Percentiles rank a stretch among this genome's conserved stretches.
Evolutionary conservation across 2,113 vertebrate genomes (phyloP).

Genomic region (Antechinus flavipes): DNA sequence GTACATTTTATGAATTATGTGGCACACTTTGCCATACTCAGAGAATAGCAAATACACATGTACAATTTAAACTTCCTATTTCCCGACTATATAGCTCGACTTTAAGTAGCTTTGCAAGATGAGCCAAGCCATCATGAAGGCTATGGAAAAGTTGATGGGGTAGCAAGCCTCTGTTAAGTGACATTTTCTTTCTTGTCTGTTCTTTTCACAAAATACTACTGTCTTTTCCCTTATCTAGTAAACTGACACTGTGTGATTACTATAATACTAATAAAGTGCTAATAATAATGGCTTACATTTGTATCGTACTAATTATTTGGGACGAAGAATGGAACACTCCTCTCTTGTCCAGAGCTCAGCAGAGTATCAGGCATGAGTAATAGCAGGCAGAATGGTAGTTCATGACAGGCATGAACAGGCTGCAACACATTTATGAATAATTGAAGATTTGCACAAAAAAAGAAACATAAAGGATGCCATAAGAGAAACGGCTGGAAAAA

Average conservation of each 20-base stretch:
- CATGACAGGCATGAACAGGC: background rate
- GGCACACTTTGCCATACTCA: conserved; percentile 33
- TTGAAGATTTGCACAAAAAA: background rate
- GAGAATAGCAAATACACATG: background rate
- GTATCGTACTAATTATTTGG: background rate
- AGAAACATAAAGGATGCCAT: background rate
- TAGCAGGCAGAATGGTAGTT: background rate
- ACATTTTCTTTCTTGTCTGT: background rate
- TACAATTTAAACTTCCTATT: conserved; percentile 43
- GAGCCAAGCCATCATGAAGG: conserved; percentile 38
- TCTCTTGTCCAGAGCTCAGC: background rate
- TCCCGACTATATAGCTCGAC: background rate
- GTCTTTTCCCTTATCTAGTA: background rate
- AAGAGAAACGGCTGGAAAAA: background rate
- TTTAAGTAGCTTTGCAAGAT: conserved; percentile 44
- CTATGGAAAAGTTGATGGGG: background rate
- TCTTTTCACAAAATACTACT: conserved; percentile 8
- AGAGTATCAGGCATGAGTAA: background rate
- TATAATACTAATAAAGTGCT: background rate
- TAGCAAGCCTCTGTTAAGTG: background rate
- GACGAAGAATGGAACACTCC: background rate
- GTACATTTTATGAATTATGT: conserved; percentile 10
- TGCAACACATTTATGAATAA: background rate
- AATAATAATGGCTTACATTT: background rate
- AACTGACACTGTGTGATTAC: conserved; percentile 1